Conservation (phyloP, 1,140 invertebrate species). For the Acromyrmex heyeri region DNA sequence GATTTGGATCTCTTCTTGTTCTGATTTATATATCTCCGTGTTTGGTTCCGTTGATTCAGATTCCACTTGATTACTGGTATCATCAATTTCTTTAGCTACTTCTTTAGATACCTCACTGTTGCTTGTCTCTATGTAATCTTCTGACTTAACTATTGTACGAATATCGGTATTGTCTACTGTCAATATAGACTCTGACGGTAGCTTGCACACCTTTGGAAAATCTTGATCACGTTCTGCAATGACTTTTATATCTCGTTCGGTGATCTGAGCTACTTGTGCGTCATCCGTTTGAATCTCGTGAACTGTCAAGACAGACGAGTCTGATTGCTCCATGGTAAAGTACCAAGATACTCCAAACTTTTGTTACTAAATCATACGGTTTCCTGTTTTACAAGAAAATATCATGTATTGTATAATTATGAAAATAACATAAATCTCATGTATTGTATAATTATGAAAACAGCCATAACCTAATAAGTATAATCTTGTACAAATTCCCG, state of each 20-base stretch:
- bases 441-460: background rate
- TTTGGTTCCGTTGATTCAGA: background rate
- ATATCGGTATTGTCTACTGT: background rate
- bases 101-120: background rate
- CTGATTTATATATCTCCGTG: background rate
- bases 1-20: background rate
- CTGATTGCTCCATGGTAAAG: slow-evolving; percentile 70
- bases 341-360: slow-evolving; percentile 37
- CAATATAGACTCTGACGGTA: background rate
- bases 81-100: background rate
- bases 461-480: slow-evolving; percentile 62
- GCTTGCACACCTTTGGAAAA: background rate
- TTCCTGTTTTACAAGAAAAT: slow-evolving; percentile 60
- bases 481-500: background rate
- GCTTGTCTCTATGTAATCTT: background rate
- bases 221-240: slow-evolving; percentile 9
- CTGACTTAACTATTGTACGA: background rate
- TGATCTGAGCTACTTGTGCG: background rate
- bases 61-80: background rate
- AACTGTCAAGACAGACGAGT: slow-evolving; percentile 4
- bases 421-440: slow-evolving; percentile 15
- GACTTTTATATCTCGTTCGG: background rate
- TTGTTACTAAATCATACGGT: slow-evolving; percentile 56
- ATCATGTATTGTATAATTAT: background rate
- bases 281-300: background rate